Percentiles rank a stretch among this genome's conserved stretches.
phyloP scores from a whole-genome alignment of 1,140 invertebrate genomes.

The Hylaeus anthracinus region DNA sequence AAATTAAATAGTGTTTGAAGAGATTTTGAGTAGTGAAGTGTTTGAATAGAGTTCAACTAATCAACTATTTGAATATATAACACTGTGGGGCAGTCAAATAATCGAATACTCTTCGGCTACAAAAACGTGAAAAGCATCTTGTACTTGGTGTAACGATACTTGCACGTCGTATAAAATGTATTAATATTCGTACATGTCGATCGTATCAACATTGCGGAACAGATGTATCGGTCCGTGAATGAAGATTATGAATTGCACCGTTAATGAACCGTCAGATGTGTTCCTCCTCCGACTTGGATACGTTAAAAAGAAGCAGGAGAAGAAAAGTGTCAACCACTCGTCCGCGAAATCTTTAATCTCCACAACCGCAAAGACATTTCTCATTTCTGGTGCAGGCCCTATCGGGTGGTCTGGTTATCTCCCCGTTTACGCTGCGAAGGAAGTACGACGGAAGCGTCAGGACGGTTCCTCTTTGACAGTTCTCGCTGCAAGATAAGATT shows the following conservation, averaged over 20 bases:
- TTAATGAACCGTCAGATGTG: not conserved
- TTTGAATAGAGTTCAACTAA: no score
- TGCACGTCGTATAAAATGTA: not conserved
- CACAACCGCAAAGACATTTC: conserved; percentile 76
- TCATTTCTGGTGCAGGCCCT: conserved; percentile 78
- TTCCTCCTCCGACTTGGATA: not conserved
- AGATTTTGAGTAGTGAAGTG: no score
- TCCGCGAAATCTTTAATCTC: conserved; percentile 69
- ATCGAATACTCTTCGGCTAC: no score
- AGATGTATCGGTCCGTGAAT: no score
- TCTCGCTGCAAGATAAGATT: conserved; percentile 77
- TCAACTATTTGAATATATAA: no score
- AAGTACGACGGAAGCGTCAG: conserved; percentile 73
- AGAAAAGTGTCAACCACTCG: conserved; percentile 51
- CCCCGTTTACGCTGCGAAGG: conserved; percentile 64
- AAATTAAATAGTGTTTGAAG: no score
- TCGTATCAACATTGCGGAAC: no score
- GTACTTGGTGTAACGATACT: no score
- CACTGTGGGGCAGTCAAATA: no score
- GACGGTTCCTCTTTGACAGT: conserved; percentile 76
- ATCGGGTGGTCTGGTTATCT: conserved; percentile 78
- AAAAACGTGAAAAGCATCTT: no score
- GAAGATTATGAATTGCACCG: not conserved
- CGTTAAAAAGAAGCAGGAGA: conserved; percentile 16
- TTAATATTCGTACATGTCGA: not conserved